Evolutionary conservation across 2,797 vertebrate species (phyloP), one percentile per base, ranked within the genome.

Genomic region (Eulemur albifrons): DNA sequence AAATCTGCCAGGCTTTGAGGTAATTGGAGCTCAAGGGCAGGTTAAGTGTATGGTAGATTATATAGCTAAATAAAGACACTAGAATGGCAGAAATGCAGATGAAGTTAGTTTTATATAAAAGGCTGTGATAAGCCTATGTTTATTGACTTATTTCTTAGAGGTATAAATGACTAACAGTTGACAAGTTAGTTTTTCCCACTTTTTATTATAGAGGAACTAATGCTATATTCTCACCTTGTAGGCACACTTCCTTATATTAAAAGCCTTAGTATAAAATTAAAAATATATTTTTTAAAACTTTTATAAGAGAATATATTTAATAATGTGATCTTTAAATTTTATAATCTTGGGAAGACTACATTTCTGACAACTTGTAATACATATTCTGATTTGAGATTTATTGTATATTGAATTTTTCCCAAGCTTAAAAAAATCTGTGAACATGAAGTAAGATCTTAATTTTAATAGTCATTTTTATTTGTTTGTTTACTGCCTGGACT

Each of bases 391-490:
- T 77, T 61, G 7, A 87, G 7, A 72, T 93, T 96, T 85, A 88
- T 89, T 92, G 83, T 21, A 2, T 85, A 86, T 86, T 81, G 6
- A 21, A 77, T 93, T 96, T 97, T 98, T 96, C 76, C 95, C 75
- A 91, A 45, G 63, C 81, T 96, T 40, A 35, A 38, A 59, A 97
- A 85, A 96, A 96, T 88, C 21, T 65, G 25, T 80, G 20, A 32
- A 95, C 93, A 92, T 98, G 75, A 94, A 63, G 81, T 92, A 98
- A 98, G 96, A 97, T 91, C 88, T 96, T 95, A 92, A 88, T 97
- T 98, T 98, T 97, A 95, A 72, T 32, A 94, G 65, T 89, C 30
- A 67, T 67, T 67, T 59, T 83, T n/a, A 96, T 97, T 45, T 8
- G 65, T 95, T 76, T 76, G 20, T 95, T 94, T 43, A 85, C 95